Evolutionary conservation across 2,797 vertebrate species (phyloP).

Genomic region (Huso huso): DNA sequence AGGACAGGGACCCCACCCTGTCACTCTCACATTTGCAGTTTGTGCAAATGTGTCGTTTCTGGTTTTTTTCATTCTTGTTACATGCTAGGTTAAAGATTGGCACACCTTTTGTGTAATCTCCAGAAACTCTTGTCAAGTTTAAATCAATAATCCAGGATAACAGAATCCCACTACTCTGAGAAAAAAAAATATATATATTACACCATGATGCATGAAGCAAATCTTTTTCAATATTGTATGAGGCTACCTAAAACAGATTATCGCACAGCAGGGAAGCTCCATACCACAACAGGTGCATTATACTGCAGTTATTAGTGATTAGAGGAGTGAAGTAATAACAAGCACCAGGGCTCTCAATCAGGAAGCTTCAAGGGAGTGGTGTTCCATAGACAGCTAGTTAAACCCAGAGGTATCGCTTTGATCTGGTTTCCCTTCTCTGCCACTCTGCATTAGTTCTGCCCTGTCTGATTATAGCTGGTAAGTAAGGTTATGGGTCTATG

Average conservation of each 20-base stretch:
- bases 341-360: background rate
- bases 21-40: too few species aligned
- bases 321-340: background rate
- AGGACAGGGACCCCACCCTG: too few species aligned
- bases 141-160: too few species aligned
- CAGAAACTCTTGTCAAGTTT: background rate
- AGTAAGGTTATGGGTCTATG: background rate
- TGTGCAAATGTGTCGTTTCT: background rate
- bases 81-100: constrained; percentile 14
- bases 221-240: background rate
- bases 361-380: background rate
- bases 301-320: background rate
- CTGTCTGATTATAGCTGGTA: background rate
- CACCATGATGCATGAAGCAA: background rate
- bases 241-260: background rate
- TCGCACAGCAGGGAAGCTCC: background rate
- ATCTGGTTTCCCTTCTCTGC: too few species aligned
- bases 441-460: background rate
- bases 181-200: background rate
- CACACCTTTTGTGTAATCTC: background rate
- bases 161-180: too few species aligned
- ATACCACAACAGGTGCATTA: background rate
- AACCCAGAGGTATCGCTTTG: background rate
- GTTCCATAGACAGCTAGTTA: background rate
- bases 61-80: constrained; percentile 9